A percentile compares a stretch with the other conserved stretches of the same genome.
Evolutionary conservation across 2,113 vertebrate genomes (phyloP).

Genomic region (Amazona vittata): DNA sequence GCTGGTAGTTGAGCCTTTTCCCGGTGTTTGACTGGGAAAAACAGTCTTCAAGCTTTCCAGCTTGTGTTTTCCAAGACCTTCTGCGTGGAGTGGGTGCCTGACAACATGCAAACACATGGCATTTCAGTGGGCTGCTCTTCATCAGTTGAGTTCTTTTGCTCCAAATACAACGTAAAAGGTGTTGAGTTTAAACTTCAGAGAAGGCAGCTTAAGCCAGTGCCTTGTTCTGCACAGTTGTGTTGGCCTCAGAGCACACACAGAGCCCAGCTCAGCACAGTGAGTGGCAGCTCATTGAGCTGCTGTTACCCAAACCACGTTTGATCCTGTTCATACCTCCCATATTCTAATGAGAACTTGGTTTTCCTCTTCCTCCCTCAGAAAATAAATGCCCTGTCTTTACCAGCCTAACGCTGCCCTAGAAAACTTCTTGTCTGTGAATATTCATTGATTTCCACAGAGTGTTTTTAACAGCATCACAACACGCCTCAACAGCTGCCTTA

Average conservation of each 20-base stretch:
- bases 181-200: not conserved
- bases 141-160: not conserved
- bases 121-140: not conserved
- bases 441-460: not conserved
- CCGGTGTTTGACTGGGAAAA: not conserved
- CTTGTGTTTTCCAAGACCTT: not conserved
- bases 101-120: not conserved
- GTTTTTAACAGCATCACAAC: constrained; percentile 23
- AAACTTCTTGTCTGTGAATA: constrained; percentile 15
- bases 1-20: not conserved
- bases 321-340: not conserved
- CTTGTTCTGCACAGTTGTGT: not conserved
- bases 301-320: not conserved
- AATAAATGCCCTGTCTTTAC: constrained; percentile 11
- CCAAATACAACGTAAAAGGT: not conserved
- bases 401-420: not conserved
- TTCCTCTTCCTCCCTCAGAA: not conserved
- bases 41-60: not conserved
- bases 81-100: not conserved
- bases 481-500: not conserved
- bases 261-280: not conserved
- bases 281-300: not conserved
- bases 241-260: not conserved
- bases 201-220: not conserved
- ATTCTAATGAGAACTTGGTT: not conserved